These are phyloP conservation scores for Tridacna gigas DNA, from an alignment of 2,888 invertebrate species.

Conservation along the genomic window DNA sequence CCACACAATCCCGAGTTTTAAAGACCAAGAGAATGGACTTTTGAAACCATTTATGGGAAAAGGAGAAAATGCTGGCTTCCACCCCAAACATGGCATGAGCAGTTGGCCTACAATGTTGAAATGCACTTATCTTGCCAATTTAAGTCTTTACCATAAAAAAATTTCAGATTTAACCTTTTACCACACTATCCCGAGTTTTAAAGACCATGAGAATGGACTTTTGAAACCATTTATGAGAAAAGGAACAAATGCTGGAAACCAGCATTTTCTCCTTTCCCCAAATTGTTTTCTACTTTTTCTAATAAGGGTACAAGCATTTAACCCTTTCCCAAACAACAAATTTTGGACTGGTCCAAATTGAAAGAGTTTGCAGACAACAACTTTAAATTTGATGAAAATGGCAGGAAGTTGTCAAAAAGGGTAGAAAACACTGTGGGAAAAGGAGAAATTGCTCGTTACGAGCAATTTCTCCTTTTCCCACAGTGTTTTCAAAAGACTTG, in stretches of 20 bases:
- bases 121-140: too few species aligned
- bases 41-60: neutral
- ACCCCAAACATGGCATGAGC: too few species aligned
- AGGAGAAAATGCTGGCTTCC: neutral
- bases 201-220: neutral
- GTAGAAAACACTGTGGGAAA: neutral
- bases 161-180: neutral
- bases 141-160: too few species aligned
- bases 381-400: too few species aligned
- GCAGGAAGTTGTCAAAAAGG: neutral
- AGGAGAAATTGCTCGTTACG: neutral
- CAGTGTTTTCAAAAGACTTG: constrained; percentile 1
- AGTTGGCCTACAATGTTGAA: too few species aligned
- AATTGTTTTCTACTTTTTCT: neutral
- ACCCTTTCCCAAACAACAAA: neutral
- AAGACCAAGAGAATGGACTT: neutral
- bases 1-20: neutral
- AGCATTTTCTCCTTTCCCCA: neutral
- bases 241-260: neutral
- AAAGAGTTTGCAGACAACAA: too few species aligned
- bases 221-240: neutral
- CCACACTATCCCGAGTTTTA: neutral
- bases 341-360: too few species aligned
- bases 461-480: constrained; percentile 9
- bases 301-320: neutral